Evolutionary conservation across 2,888 invertebrate species (phyloP).

Genomic region (Poecilus cupreus): DNA sequence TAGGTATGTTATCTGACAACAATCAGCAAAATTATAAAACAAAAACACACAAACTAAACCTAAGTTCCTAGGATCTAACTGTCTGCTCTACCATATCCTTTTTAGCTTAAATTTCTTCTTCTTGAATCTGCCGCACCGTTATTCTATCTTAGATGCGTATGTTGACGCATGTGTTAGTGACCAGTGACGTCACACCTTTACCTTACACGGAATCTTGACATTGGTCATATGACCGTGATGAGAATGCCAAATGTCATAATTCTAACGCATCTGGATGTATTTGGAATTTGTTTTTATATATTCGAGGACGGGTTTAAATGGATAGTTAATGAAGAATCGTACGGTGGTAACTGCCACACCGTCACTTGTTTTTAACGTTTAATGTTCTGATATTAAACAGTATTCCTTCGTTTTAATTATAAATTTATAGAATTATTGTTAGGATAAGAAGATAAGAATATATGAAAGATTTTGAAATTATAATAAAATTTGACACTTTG

Average conservation of each 20-base stretch:
- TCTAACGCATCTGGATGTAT: conserved; percentile 38
- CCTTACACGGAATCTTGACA: conserved; percentile 53
- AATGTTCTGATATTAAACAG: too few relatives aligned
- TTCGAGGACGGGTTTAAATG: conserved; percentile 1
- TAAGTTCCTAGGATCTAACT: conserved; percentile 36
- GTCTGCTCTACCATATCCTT: conserved; percentile 14
- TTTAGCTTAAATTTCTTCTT: conserved; percentile 9
- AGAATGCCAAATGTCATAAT: conserved; percentile 23
- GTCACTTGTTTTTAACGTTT: background rate
- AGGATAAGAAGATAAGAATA: too few relatives aligned
- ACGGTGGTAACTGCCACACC: background rate
- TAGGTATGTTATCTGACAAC: too few relatives aligned
- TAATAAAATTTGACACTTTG: too few relatives aligned
- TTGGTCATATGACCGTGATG: conserved; percentile 35
- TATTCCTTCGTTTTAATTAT: too few relatives aligned
- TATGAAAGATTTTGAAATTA: too few relatives aligned
- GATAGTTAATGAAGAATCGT: background rate
- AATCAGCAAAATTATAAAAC: too few relatives aligned
- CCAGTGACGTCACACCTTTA: conserved; percentile 44
- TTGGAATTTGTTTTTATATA: background rate
- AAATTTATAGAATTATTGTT: too few relatives aligned
- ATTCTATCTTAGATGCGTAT: background rate
- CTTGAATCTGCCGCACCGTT: conserved; percentile 22
- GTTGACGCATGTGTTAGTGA: background rate
- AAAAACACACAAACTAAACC: conserved; percentile 1